Conservation (phyloP, 2,797 vertebrate species). For the Siniperca undulata region DNA sequence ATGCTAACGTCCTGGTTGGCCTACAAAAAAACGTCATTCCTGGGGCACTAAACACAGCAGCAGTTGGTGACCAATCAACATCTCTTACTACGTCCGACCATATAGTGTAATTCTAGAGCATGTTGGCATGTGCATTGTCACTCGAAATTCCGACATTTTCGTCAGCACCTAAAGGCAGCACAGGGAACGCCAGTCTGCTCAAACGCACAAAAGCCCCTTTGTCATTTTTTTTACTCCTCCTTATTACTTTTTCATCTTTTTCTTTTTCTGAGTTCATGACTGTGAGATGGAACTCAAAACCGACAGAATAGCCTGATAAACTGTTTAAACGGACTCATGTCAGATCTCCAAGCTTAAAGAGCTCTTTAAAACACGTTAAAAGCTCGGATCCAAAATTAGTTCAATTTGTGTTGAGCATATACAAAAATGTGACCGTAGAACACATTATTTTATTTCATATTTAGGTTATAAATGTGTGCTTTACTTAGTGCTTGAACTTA, state of each 20-base stretch:
- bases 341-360: neutral
- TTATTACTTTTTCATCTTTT: constrained; percentile 4
- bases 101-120: neutral
- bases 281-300: constrained; percentile 57
- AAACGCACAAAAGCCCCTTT: constrained; percentile 67
- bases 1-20: too few species aligned
- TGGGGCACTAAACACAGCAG: too few species aligned
- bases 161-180: constrained; percentile 32
- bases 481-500: neutral
- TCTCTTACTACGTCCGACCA: neutral
- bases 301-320: constrained; percentile 38
- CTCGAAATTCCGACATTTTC: constrained; percentile 21
- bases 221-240: constrained; percentile 31
- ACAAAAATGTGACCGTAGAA: neutral
- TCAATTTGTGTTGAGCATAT: neutral
- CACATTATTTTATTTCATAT: neutral
- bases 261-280: constrained; percentile 24
- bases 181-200: neutral
- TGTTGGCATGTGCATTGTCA: neutral
- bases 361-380: neutral
- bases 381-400: neutral
- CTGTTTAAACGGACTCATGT: neutral
- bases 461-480: neutral
- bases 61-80: too few species aligned
- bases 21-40: too few species aligned